Evolutionary conservation across 2,113 vertebrate genomes (phyloP).

Genomic region (Archocentrus centrarchus): DNA sequence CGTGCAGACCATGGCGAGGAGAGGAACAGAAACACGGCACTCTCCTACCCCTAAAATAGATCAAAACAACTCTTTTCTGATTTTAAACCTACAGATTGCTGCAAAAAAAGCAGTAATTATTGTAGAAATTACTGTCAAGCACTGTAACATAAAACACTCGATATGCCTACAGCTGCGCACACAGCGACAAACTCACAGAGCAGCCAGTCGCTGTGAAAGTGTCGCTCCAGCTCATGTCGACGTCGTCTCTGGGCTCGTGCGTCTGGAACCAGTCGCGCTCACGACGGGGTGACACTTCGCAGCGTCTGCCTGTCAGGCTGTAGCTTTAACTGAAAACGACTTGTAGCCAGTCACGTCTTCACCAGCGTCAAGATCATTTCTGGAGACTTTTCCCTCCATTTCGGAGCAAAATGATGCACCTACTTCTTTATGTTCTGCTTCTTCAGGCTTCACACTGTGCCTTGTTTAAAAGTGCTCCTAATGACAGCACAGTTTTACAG

Average conservation of each 20-base stretch:
- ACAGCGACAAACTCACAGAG: too few relatives aligned
- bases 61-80: conserved; percentile 17
- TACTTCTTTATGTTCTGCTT: neutral
- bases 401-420: neutral
- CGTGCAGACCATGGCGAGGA: conserved; percentile 35
- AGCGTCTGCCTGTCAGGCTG: neutral
- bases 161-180: neutral
- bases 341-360: neutral
- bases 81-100: neutral
- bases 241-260: too few relatives aligned
- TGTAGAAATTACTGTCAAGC: neutral
- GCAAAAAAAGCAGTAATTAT: neutral
- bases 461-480: neutral
- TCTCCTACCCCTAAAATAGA: conserved; percentile 28
- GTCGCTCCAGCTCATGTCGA: too few relatives aligned
- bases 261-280: too few relatives aligned
- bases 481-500: neutral
- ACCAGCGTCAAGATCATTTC: neutral
- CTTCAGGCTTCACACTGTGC: neutral
- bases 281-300: too few relatives aligned
- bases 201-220: too few relatives aligned
- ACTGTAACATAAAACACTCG: neutral
- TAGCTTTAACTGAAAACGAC: too few relatives aligned
- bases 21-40: conserved; percentile 34
- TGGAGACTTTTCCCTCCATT: neutral